Evolutionary conservation across 92 coral and sea anemone species (phyloP).

Genomic region (Phenganax stokvisi): DNA sequence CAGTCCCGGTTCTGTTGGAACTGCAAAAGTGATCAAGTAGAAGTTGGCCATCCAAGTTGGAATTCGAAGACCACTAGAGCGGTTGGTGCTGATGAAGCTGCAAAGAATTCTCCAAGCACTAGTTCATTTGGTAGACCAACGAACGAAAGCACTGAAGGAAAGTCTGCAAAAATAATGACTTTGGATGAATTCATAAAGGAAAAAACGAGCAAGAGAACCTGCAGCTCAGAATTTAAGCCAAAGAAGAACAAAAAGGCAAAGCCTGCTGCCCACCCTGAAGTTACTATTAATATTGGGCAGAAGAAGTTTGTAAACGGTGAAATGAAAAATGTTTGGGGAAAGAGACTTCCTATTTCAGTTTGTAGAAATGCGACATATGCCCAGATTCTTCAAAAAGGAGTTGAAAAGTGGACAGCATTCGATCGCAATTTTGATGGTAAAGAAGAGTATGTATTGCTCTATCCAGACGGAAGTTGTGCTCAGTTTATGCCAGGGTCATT

Average conservation of each 20-base stretch:
- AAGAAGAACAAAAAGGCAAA: conserved; percentile 12
- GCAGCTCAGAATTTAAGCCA: conserved; percentile 7
- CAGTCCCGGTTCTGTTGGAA: conserved; percentile 28
- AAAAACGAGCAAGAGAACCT: conserved; percentile 35
- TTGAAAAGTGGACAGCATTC: conserved; percentile 57
- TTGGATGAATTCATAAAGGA: conserved; percentile 29
- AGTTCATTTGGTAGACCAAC: conserved; percentile 33
- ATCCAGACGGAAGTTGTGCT: conserved; percentile 53
- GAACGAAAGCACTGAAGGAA: not conserved
- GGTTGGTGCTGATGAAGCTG: not conserved
- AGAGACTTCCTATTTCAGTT: conserved; percentile 39
- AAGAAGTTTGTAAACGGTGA: conserved; percentile 36
- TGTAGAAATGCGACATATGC: conserved; percentile 51
- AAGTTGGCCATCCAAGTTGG: conserved; percentile 30
- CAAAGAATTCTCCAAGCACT: not conserved
- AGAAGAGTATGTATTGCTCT: conserved; percentile 45
- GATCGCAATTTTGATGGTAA: conserved; percentile 56
- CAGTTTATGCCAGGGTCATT: conserved; percentile 50
- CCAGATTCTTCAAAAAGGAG: conserved; percentile 49
- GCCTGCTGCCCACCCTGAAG: not conserved
- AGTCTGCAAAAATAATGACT: conserved; percentile 2
- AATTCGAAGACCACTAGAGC: conserved; percentile 7
- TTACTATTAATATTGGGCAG: conserved; percentile 39
- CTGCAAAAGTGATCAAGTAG: conserved; percentile 25
- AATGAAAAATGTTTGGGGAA: conserved; percentile 55